Base-by-base conservation (phyloP, 2,888 invertebrate species). In the Carcina quercana region DNA sequence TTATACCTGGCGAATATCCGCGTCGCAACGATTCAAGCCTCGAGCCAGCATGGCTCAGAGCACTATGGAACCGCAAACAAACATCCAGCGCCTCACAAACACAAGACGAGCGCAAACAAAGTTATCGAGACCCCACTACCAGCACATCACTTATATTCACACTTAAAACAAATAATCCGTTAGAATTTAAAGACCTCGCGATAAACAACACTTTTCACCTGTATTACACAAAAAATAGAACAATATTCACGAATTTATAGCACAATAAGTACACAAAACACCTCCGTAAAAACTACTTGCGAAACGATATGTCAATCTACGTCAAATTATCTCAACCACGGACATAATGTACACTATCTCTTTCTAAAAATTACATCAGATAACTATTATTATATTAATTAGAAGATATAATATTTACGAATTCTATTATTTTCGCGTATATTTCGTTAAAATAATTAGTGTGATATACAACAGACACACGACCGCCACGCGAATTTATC, bases 261-360 rank as follows among this genome's bases (percentile, higher is more conserved):
- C 63, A 69, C 65, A 59, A 59, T 54, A 60, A 53, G 62, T 71
- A 78, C 75, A 79, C 75, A 78, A 64, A 70, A 66, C 70, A 73
- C 68, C 68, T 65, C 59, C 45, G 59, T 57, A 53, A 59, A 64
- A 60, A 65, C 58, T 63, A 71, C 71, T 79, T 76, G 74, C 72
- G 74, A 79, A 76, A 78, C 56, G 68, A 65, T 66, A 70, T 69
- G 74, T 71, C 76, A 76, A 74, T 58, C 59, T 65, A 71, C 64
- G 66, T 72, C 65, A 70, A 73, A 62, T 58, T 53, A 60, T 55
- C 54, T 52, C 48, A 41, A 52, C 40, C 38, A 38, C 37, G 31
- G 21, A 28, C 32, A 34, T 10, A 24, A n/a, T n/a, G n/a, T n/a
- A n/a, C 15, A 4, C 30, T 26, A 37, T 28, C 14, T 21, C 29